phyloP scores from a whole-genome alignment of 2,888 invertebrate species.

The Andrena dorsata region DNA sequence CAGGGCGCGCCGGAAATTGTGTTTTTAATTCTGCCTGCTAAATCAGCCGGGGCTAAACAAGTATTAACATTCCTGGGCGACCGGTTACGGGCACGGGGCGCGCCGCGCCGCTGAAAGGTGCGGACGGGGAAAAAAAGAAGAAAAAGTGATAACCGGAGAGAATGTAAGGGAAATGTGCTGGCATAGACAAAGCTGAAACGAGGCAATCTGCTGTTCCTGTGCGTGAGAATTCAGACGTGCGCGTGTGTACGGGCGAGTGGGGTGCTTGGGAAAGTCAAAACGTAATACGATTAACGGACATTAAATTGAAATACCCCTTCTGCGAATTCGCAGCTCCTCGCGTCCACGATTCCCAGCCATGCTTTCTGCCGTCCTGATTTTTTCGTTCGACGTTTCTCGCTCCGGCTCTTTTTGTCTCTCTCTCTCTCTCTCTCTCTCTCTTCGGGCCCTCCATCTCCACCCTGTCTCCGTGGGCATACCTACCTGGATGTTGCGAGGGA shows the following conservation, averaged over 20 bases:
- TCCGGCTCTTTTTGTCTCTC: slow-evolving; percentile 9
- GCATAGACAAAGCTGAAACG: slow-evolving; percentile 49
- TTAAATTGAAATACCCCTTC: slow-evolving; percentile 78
- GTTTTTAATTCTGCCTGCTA: slow-evolving; percentile 81
- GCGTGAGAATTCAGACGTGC: not conserved
- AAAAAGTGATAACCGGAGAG: slow-evolving; percentile 44
- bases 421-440: not conserved
- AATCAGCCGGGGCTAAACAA: slow-evolving; percentile 80
- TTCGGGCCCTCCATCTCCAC: slow-evolving; percentile 1
- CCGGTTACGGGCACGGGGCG: slow-evolving; percentile 49
- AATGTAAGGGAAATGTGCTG: slow-evolving; percentile 33
- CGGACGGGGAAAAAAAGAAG: slow-evolving; percentile 14
- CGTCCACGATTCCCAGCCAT: slow-evolving; percentile 56
- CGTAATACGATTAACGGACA: slow-evolving; percentile 77
- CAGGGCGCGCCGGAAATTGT: slow-evolving; percentile 76
- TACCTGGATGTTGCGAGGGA: slow-evolving; percentile 63
- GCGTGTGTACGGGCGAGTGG: not conserved
- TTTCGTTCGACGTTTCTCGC: slow-evolving; percentile 39
- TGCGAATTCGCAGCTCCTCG: slow-evolving; percentile 66
- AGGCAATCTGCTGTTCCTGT: slow-evolving; percentile 39
- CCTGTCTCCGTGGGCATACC: slow-evolving; percentile 41
- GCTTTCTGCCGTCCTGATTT: slow-evolving; percentile 50
- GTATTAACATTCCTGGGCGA: slow-evolving; percentile 78
- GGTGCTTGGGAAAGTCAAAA: slow-evolving; percentile 66
- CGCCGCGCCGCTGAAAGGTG: slow-evolving; percentile 29